Conservation (phyloP, 2,797 vertebrate species). For the Macropodus opercularis region DNA sequence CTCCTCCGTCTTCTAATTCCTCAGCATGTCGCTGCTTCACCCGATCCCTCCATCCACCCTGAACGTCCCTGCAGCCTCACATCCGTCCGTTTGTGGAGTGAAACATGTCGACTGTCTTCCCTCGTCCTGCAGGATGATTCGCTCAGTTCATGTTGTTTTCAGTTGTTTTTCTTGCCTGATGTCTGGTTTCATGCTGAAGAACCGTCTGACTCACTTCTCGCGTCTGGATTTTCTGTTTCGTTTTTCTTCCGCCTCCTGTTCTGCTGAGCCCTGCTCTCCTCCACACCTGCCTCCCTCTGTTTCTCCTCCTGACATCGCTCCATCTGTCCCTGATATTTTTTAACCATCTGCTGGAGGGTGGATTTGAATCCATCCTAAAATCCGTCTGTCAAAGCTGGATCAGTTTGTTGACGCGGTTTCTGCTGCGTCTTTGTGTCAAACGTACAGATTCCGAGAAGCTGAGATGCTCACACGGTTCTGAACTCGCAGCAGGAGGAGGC, state of each 20-base stretch:
- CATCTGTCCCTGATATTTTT: slow-evolving; percentile 1
- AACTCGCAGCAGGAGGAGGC: too few species aligned
- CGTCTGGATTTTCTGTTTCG: not conserved
- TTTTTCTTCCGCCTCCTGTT: not conserved
- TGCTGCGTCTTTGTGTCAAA: too few species aligned
- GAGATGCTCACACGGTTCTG: too few species aligned
- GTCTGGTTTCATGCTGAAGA: not conserved
- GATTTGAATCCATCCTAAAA: slow-evolving; percentile 40
- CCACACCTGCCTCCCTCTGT: not conserved
- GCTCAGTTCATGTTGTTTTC: slow-evolving; percentile 1
- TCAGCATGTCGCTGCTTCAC: slow-evolving; percentile 33
- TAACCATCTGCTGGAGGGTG: slow-evolving; percentile 4
- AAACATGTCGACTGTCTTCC: slow-evolving; percentile 1
- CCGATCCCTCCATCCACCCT: not conserved
- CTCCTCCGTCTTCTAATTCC: slow-evolving; percentile 42
- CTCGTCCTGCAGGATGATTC: not conserved
- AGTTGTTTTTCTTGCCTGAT: not conserved
- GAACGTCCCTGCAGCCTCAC: too few species aligned
- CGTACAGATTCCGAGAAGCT: too few species aligned
- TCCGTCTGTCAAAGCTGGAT: slow-evolving; percentile 24
- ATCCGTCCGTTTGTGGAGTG: not conserved
- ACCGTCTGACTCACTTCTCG: slow-evolving; percentile 1
- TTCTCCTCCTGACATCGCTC: slow-evolving; percentile 3
- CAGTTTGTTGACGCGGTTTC: too few species aligned
- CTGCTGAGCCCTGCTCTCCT: not conserved